phyloP scores from a whole-genome alignment of 1,140 invertebrate genomes.

The Steinernema khuongi region DNA sequence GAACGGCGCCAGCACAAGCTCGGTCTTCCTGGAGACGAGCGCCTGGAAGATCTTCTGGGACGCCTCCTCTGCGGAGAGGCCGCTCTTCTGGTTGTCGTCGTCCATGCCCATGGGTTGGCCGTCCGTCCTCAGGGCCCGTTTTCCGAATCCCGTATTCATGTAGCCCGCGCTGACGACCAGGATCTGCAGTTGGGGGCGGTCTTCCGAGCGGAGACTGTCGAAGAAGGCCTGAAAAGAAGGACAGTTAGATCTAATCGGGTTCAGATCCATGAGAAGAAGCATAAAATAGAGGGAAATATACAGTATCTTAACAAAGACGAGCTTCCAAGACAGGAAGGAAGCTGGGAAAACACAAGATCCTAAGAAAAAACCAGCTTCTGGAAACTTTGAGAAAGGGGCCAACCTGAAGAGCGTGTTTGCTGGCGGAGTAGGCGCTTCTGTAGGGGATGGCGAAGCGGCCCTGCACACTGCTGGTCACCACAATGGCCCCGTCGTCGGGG shows the following conservation, averaged over 20 bases:
- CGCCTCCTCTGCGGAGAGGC: conserved; percentile 33
- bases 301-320: conserved; percentile 15
- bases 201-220: conserved; percentile 61
- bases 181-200: conserved; percentile 47
- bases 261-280: not conserved
- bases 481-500: conserved; percentile 72
- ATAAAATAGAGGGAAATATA: not conserved
- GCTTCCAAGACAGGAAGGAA: not conserved
- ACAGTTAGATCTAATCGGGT: not conserved
- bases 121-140: conserved; percentile 39
- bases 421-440: conserved; percentile 71
- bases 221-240: conserved; percentile 57
- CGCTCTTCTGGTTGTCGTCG: conserved; percentile 49
- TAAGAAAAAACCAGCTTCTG: not conserved
- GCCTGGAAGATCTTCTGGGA: conserved; percentile 23
- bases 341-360: not conserved
- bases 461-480: conserved; percentile 84
- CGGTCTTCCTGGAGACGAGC: conserved; percentile 19
- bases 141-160: conserved; percentile 55
- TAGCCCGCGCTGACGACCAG: conserved; percentile 50
- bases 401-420: conserved; percentile 78
- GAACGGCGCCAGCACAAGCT: conserved; percentile 30
- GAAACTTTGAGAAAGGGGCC: not conserved
- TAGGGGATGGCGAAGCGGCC: conserved; percentile 78
- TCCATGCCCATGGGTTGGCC: conserved; percentile 45